These are phyloP conservation scores for Percina caprodes DNA, from an alignment of 2,113 vertebrate species.

Conservation along the genomic window DNA sequence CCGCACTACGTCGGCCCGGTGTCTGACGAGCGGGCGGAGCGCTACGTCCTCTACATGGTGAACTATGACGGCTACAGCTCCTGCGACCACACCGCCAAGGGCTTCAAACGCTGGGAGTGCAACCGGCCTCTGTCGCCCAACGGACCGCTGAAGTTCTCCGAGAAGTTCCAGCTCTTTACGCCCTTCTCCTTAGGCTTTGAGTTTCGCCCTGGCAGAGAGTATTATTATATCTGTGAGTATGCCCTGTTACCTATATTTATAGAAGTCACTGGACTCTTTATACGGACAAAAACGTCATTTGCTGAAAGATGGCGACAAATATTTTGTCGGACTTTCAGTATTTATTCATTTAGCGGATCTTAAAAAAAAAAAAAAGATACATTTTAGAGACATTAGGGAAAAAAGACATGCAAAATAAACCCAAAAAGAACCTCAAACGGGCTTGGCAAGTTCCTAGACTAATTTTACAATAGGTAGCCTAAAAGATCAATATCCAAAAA, in stretches of 20 bases:
- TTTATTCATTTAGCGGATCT: no score
- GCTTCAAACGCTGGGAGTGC: constrained; percentile 99
- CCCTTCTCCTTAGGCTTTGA: constrained; percentile 99
- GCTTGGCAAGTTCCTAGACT: no score
- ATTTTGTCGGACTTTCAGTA: not conserved
- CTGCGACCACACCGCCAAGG: constrained; percentile 97
- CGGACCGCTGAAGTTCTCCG: constrained; percentile 97
- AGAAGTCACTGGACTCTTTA: not conserved
- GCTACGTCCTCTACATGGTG: constrained; percentile 98
- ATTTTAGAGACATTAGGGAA: no score
- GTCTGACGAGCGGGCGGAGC: constrained; percentile 93
- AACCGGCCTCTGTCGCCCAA: constrained; percentile 95
- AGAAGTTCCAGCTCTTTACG: constrained; percentile 99
- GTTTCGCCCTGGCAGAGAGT: constrained; percentile 97
- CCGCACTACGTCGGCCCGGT: constrained; percentile 93
- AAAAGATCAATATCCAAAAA: no score
- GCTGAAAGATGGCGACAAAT: not conserved
- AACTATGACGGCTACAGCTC: constrained; percentile 99
- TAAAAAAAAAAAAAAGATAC: no score
- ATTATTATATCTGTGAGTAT: constrained; percentile 99
- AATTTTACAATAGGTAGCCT: no score
- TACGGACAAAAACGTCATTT: not conserved
- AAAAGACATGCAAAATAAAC: no score
- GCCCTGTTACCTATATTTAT: not conserved
- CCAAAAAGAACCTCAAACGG: no score